phyloP scores from a whole-genome alignment of 2,888 invertebrate genomes.

The Cecidostiba fungosa region DNA sequence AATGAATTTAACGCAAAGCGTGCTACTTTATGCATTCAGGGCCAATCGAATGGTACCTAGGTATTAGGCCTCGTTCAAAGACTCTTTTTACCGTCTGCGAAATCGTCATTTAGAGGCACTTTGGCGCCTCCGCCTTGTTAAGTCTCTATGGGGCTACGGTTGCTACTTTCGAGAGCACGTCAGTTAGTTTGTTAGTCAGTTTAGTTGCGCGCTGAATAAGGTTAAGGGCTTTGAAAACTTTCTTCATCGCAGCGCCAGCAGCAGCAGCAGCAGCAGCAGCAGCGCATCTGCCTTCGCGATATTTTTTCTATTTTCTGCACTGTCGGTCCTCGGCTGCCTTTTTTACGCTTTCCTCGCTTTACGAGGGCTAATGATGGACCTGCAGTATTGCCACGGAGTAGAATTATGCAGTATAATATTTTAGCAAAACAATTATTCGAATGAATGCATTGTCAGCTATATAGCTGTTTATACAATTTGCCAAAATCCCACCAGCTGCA shows the following conservation, averaged over 20 bases:
- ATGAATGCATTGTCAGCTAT: too few species aligned
- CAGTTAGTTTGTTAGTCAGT: conserved; percentile 73
- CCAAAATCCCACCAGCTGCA: too few species aligned
- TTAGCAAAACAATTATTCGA: too few species aligned
- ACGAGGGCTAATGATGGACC: too few species aligned
- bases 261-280: too few species aligned
- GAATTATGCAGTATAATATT: too few species aligned
- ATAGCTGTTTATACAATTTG: too few species aligned
- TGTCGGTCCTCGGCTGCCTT: not conserved
- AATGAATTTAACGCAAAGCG: too few species aligned
- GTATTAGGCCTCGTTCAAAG: too few species aligned
- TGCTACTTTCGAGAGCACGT: conserved; percentile 73
- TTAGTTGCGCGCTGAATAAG: conserved; percentile 73
- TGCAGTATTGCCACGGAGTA: too few species aligned
- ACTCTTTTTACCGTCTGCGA: not conserved
- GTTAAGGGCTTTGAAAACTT: conserved; percentile 74
- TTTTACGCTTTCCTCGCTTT: conserved; percentile 28
- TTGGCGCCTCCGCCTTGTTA: conserved; percentile 71
- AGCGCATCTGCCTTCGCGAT: conserved; percentile 4
- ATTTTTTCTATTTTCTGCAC: conserved; percentile 45
- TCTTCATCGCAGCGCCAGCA: conserved; percentile 67
- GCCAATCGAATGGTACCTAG: too few species aligned
- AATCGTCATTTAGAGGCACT: conserved; percentile 68
- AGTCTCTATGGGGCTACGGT: conserved; percentile 71
- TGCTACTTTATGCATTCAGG: too few species aligned